Evolutionary conservation across 2,797 vertebrate genomes (phyloP).

Genomic region (Sardinella longiceps): DNA sequence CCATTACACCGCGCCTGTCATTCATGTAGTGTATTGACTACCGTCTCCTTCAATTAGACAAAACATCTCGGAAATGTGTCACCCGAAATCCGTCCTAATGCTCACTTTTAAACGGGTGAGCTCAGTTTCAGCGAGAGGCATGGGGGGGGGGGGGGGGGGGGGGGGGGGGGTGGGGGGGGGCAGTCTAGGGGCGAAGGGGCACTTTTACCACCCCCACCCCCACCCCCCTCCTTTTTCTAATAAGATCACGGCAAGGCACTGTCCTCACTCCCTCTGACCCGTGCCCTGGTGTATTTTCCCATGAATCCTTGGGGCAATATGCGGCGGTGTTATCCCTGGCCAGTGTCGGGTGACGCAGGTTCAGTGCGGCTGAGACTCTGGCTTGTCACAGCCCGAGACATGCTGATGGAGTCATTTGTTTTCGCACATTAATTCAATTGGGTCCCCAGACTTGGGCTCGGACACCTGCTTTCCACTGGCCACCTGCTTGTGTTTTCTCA

Average conservation of each 20-base stretch:
- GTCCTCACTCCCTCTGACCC: slow-evolving; percentile 58
- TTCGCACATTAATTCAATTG: slow-evolving; percentile 81
- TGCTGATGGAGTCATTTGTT: slow-evolving; percentile 82
- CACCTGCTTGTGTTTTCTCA: slow-evolving; percentile 78
- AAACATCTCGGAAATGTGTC: slow-evolving; percentile 70
- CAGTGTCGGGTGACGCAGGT: slow-evolving; percentile 67
- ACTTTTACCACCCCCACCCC: not conserved
- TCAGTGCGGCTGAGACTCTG: slow-evolving; percentile 57
- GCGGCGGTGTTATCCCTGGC: slow-evolving; percentile 66
- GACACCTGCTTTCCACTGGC: slow-evolving; percentile 81
- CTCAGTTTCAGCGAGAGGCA: slow-evolving; percentile 4
- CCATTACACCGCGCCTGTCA: slow-evolving; percentile 72
- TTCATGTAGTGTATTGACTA: slow-evolving; percentile 72
- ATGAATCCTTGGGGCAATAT: slow-evolving; percentile 70
- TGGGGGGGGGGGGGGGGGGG: not conserved
- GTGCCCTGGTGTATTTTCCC: slow-evolving; percentile 65
- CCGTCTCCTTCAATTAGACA: slow-evolving; percentile 72
- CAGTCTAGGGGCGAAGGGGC: not conserved
- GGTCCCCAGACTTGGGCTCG: slow-evolving; percentile 71
- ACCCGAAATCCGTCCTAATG: slow-evolving; percentile 38
- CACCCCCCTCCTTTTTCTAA: not conserved
- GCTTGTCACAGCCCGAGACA: slow-evolving; percentile 72
- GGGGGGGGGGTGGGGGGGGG: not conserved
- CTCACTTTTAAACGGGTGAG: not conserved
- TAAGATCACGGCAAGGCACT: slow-evolving; percentile 8